Evolutionary conservation across 2,888 invertebrate species (phyloP).

Genomic region (Bruchidius siliquastri): DNA sequence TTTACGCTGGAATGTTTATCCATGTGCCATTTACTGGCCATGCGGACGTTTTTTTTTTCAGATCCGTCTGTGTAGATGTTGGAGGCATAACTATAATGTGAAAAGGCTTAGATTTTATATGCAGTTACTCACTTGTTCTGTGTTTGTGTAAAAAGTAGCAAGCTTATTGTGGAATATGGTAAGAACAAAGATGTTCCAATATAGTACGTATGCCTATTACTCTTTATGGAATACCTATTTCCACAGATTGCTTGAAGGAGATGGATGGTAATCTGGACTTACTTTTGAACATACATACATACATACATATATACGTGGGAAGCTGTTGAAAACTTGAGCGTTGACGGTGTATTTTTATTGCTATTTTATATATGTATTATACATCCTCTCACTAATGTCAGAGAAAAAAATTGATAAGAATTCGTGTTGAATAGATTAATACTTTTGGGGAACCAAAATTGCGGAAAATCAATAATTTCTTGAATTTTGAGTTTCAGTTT

Average conservation of each 20-base stretch:
- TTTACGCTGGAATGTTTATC: no score
- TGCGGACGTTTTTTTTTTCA: no score
- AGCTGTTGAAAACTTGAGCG: background rate
- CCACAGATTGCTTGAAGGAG: background rate
- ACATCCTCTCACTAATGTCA: background rate
- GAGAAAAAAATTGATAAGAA: background rate
- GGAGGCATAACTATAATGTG: no score
- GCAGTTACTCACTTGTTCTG: background rate
- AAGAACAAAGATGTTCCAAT: background rate
- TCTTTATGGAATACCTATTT: background rate
- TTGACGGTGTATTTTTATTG: background rate
- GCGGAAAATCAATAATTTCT: no score
- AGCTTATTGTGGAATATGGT: background rate
- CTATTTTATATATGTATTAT: background rate
- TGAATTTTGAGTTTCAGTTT: no score
- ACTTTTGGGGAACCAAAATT: no score
- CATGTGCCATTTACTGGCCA: no score
- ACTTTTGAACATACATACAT: background rate
- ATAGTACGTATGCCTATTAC: background rate
- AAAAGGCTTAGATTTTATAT: no score
- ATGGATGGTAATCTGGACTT: background rate
- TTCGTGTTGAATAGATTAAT: no score
- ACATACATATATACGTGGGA: background rate
- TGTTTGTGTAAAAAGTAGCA: background rate
- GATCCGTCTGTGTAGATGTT: no score